Base-by-base conservation (phyloP, 2,797 vertebrate genomes). In the Selene dorsalis region DNA sequence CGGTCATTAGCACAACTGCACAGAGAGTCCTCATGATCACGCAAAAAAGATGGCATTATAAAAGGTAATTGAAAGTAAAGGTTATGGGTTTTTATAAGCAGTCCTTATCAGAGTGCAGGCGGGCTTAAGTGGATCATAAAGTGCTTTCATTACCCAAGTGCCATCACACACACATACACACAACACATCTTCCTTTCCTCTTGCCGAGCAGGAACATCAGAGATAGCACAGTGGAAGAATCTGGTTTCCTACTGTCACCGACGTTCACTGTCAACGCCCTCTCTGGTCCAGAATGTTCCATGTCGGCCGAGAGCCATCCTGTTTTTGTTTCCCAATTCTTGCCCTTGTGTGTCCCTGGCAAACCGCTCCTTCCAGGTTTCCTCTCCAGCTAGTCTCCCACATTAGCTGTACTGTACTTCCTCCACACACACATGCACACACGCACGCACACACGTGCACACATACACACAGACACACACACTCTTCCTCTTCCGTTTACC, bases 261-360 rank as follows among this genome's bases (percentile, higher is more conserved):
- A 79, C 69, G 83, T 84, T 82, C 79, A 81, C 80, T 38, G 77
- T 85, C 67, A 20, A 85, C 84, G 64, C 73, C 75, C 79, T 84
- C 60, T 80, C 79, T 69, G 75, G 32, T 88, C 78, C 80, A 88
- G 58, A 93, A 91, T 90, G 88, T 93, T 93, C 88, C 88, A 64
- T 73, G 80, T 77, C 67, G 5, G 87, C 77, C 30, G 60, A 82
- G 73, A 88, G 71, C 47, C 90, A 91, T 93, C 93, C 93, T 94
- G 93, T 93, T 92, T 90, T 92, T 93, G 91, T 93, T 92, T 91
- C 87, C 80, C 75, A 82, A 79, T 50, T 87, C 89, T 89, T 84
- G 78, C 82, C 80, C 84, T 79, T 81, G 64, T 69, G 78, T 73
- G 75, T 91, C 82, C 73, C 85, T 84, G 84, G 82, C 80, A 89